Conservation (phyloP, 2,797 vertebrate species). For the Muscicapa striata region DNA sequence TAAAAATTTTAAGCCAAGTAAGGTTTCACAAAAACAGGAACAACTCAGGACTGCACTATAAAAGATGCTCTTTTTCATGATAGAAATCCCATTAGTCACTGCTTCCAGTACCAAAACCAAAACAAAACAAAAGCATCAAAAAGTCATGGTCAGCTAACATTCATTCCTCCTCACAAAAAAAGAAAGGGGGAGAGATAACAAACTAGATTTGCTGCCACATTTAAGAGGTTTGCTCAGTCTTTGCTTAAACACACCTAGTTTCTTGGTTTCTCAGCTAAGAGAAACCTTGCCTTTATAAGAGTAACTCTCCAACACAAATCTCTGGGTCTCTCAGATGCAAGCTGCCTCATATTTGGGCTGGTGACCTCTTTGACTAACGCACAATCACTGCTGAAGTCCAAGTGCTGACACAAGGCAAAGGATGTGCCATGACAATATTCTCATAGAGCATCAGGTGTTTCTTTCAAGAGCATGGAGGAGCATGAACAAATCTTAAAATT, state of each 20-base stretch:
- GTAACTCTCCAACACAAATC: background rate
- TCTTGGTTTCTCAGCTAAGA: background rate
- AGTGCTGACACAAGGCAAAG: background rate
- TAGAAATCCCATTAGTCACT: background rate
- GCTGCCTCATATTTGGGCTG: background rate
- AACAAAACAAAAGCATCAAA: background rate
- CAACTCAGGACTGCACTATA: background rate
- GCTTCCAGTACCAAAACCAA: background rate
- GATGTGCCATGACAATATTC: background rate
- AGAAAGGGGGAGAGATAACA: background rate
- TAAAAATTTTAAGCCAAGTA: background rate
- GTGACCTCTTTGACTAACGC: background rate
- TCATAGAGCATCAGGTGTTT: background rate
- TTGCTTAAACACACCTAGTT: background rate
- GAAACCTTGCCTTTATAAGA: background rate
- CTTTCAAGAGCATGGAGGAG: background rate
- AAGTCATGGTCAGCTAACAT: background rate
- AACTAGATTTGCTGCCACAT: background rate
- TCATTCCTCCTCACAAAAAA: background rate
- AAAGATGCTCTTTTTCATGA: background rate
- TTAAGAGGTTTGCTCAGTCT: background rate
- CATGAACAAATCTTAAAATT: background rate
- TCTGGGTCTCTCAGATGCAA: background rate
- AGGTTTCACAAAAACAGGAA: background rate
- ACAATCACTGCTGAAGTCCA: rapidly evolving